Percentiles rank a stretch among this genome's conserved stretches.
These are phyloP conservation scores for Lithophane ornitopus DNA, from an alignment of 2,888 invertebrate species.

Conservation along the genomic window DNA sequence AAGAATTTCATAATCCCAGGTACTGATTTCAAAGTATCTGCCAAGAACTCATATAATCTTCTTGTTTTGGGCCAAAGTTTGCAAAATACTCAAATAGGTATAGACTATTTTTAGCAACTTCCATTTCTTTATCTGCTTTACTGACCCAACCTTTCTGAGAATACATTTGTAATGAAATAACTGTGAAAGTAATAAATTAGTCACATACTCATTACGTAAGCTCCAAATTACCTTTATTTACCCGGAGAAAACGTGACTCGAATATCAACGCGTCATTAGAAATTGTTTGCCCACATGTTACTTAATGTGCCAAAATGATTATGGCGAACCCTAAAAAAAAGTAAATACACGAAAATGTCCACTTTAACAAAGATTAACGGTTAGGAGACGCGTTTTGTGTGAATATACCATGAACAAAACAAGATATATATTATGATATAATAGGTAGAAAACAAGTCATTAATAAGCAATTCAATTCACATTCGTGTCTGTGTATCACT, in stretches of 20 bases:
- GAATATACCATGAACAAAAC: too few relatives aligned
- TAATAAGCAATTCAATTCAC: constrained; percentile 31
- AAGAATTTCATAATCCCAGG: neutral
- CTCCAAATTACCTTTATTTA: constrained; percentile 43
- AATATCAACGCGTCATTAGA: constrained; percentile 1
- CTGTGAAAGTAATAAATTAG: constrained; percentile 10
- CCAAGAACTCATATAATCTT: neutral
- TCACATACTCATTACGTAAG: constrained; percentile 11
- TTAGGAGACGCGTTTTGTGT: constrained; percentile 22
- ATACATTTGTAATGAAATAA: constrained; percentile 5
- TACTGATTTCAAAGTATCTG: neutral
- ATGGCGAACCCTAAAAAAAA: constrained; percentile 2
- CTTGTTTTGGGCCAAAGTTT: neutral
- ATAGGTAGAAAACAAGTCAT: constrained; percentile 17
- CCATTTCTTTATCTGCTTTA: neutral
- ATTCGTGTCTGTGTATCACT: constrained; percentile 11
- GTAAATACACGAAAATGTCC: constrained; percentile 22
- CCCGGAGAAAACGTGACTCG: constrained; percentile 30
- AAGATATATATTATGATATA: too few relatives aligned
- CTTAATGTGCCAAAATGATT: constrained; percentile 14
- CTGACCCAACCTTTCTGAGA: neutral
- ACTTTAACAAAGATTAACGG: constrained; percentile 25
- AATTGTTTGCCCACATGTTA: constrained; percentile 7
- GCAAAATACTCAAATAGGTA: neutral
- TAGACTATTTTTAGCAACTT: neutral